A percentile compares a stretch with the other conserved stretches of the same genome.
phyloP scores from a whole-genome alignment of 1,140 invertebrate genomes.

The Bombus breviceps region DNA sequence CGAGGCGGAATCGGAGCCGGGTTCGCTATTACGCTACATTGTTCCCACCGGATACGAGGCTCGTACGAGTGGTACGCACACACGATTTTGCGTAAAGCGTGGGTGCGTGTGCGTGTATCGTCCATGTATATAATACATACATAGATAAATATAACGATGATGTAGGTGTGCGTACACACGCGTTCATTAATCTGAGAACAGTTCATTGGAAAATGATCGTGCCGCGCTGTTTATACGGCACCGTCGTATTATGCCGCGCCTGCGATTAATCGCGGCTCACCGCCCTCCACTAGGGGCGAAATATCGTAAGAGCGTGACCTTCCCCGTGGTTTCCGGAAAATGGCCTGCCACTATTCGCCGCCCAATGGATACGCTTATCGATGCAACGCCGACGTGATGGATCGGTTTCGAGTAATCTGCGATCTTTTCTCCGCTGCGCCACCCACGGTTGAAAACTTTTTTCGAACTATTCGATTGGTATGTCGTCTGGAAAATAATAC shows the following conservation, averaged over 20 bases:
- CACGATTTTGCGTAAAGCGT: not conserved
- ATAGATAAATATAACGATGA: not conserved
- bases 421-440: too few species aligned
- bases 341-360: not conserved
- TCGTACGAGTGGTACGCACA: constrained; percentile 33
- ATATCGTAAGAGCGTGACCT: constrained; percentile 49
- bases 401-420: not conserved
- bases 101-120: not conserved
- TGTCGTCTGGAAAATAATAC: too few species aligned
- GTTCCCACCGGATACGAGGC: constrained; percentile 48
- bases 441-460: too few species aligned
- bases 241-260: constrained; percentile 50
- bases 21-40: constrained; percentile 48
- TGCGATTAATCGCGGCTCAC: constrained; percentile 58
- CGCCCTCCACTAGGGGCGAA: constrained; percentile 29
- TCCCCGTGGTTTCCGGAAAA: not conserved
- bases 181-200: constrained; percentile 62
- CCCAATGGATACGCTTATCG: constrained; percentile 16
- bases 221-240: constrained; percentile 46
- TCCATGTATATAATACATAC: not conserved
- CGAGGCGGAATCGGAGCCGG: constrained; percentile 35
- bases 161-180: not conserved
- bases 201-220: constrained; percentile 62
- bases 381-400: not conserved
- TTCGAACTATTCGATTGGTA: too few species aligned